Evolutionary conservation across 1,140 invertebrate species (phyloP).

Genomic region (Octopus sinensis): DNA sequence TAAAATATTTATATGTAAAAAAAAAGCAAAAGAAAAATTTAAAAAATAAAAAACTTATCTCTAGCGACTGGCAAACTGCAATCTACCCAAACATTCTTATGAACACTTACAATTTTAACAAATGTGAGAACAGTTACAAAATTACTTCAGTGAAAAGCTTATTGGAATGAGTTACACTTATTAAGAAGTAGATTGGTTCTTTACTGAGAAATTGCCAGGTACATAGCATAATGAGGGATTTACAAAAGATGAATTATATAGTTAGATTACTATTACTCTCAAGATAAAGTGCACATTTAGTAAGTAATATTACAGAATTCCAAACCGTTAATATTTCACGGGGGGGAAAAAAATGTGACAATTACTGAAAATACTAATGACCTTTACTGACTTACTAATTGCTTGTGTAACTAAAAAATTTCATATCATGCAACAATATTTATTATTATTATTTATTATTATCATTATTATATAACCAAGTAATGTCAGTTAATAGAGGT

Average conservation of each 20-base stretch:
- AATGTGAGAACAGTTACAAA: not conserved
- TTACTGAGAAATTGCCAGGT: not conserved
- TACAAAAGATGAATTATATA: not conserved
- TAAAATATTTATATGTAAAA: not conserved
- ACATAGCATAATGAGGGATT: not conserved
- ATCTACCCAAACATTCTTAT: conserved; percentile 12
- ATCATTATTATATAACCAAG: not conserved
- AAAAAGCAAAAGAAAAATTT: not conserved
- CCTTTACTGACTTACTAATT: not conserved
- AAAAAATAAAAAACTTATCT: not conserved
- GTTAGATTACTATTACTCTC: not conserved
- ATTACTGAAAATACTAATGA: conserved; percentile 4
- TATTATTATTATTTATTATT: no score
- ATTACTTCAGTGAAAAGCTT: not conserved
- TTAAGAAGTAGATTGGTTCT: not conserved
- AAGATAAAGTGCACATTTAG: not conserved
- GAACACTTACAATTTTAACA: conserved; percentile 8
- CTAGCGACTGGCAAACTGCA: not conserved
- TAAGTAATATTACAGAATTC: not conserved
- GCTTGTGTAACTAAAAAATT: not conserved
- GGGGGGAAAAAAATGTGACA: not conserved
- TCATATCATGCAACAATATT: conserved; percentile 7
- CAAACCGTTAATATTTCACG: not conserved
- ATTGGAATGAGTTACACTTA: not conserved
- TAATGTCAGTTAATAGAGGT: conserved; percentile 6